Evolutionary conservation across 2,888 invertebrate species (phyloP), one percentile per base, ranked within the genome.

Genomic region (Pandemis cinnamomeana): DNA sequence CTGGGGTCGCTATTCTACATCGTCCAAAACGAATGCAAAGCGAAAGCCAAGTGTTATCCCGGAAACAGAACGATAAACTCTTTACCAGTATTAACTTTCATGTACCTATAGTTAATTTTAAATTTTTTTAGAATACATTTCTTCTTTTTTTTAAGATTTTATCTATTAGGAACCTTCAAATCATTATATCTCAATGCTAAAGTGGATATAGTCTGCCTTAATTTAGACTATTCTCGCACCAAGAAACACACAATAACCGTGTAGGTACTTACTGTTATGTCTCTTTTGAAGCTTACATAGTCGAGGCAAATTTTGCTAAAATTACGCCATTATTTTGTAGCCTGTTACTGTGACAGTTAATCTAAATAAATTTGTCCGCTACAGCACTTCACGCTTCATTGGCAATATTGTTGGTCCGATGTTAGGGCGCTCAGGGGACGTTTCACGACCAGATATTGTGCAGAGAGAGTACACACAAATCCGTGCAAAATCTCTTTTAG

Each of bases 311-410:
- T 46, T 64, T 27, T 27, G 36, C n/a, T 2, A 41, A 67, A 67
- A 41, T 53, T 51, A 51, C 7, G 4, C 55, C 44, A 68, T 13
- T 44, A 58, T 68, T 68, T 58, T 13, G 20, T n/a, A 10, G 27
- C 13, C 15, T 44, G 67, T 58, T 42, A 63, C 58, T 73, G 55
- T 64, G 64, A 64, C 64, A 66, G 58, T 69, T 69, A 73, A 73
- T 73, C 69, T 60, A 64, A 73, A 69, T 73, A 69, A 51, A 72
- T 72, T 72, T 67, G 63, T 27, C 4, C 53, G 51, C 63, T 20
- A 55, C 72, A 58, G 58, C 58, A 55, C 48, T 53, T 60, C 69
- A 41, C 63, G 20, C 63, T 62, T 69, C 58, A 68, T 27, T 64
- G 69, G 60, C 69, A 58, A 67, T 63, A 68, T 20, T 67, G 58